These are phyloP conservation scores for Masnerella sp. DNA, from an alignment of 2,888 invertebrate genomes.

Conservation along the genomic window DNA sequence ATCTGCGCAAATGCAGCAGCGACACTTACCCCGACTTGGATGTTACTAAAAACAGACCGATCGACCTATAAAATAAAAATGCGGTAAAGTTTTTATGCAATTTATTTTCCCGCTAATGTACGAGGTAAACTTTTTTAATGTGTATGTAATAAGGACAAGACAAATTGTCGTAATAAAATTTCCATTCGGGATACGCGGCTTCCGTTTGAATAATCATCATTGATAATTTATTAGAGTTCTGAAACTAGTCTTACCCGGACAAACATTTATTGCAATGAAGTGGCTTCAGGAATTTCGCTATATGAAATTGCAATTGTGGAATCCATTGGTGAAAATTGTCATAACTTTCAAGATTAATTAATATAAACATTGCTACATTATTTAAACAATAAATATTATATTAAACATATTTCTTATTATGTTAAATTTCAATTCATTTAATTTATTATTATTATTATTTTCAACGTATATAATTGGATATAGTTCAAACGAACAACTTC, in stretches of 20 bases:
- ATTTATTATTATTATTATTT: too few relatives aligned
- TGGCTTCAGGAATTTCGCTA: constrained; percentile 21
- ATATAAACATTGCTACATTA: too few relatives aligned
- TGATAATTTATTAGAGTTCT: constrained; percentile 35
- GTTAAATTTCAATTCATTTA: too few relatives aligned
- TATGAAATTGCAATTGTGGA: constrained; percentile 23
- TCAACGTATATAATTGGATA: too few relatives aligned
- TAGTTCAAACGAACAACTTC: too few relatives aligned
- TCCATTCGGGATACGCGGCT: constrained; percentile 23
- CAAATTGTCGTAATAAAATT: constrained; percentile 36
- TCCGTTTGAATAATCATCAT: constrained; percentile 37
- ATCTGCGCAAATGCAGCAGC: too few relatives aligned
- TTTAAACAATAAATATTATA: too few relatives aligned
- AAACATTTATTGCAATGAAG: constrained; percentile 27
- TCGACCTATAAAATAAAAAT: constrained; percentile 7
- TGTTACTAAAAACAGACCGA: background rate
- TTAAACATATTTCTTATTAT: too few relatives aligned
- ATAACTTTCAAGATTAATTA: too few relatives aligned
- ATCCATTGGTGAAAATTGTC: constrained; percentile 24
- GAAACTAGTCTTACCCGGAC: constrained; percentile 15
- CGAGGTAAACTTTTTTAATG: constrained; percentile 23
- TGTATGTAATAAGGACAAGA: constrained; percentile 27
- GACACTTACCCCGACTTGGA: too few relatives aligned
- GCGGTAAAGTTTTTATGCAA: constrained; percentile 5
- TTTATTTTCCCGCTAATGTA: constrained; percentile 7